These are phyloP conservation scores for Leptopilina clavipes DNA, from an alignment of 1,140 invertebrate species.

Conservation along the genomic window DNA sequence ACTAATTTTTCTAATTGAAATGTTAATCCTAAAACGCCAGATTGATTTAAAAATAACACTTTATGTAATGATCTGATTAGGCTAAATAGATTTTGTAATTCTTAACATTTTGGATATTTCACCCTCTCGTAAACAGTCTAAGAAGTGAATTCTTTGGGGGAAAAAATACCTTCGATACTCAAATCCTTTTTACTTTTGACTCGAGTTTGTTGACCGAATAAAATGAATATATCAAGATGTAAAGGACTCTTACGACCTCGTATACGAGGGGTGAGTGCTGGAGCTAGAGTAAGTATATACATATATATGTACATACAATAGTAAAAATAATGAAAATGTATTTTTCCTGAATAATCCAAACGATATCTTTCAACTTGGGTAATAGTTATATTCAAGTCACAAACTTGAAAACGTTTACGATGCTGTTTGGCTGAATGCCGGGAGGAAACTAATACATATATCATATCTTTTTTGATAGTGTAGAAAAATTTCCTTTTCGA, in stretches of 20 bases:
- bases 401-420: conserved; percentile 11
- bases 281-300: too few species aligned
- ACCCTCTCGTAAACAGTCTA: background rate
- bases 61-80: too few species aligned
- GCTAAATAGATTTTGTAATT: too few species aligned
- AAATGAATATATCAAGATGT: background rate
- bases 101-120: too few species aligned
- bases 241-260: background rate
- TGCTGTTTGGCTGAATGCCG: background rate
- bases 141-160: background rate
- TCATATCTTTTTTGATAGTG: background rate
- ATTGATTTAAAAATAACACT: too few species aligned
- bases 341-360: background rate
- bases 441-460: background rate
- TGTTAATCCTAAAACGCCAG: too few species aligned
- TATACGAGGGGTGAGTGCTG: background rate
- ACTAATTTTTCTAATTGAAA: too few species aligned
- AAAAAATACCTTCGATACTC: background rate
- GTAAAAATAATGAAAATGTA: conserved; percentile 6
- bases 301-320: background rate
- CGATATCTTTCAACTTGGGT: background rate
- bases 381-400: conserved; percentile 8
- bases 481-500: background rate
- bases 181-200: background rate
- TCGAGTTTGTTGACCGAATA: background rate